Percentiles rank a stretch among this genome's conserved stretches.
These are phyloP conservation scores for Acanthosepion esculentum DNA, from an alignment of 2,888 invertebrate genomes.

Conservation along the genomic window DNA sequence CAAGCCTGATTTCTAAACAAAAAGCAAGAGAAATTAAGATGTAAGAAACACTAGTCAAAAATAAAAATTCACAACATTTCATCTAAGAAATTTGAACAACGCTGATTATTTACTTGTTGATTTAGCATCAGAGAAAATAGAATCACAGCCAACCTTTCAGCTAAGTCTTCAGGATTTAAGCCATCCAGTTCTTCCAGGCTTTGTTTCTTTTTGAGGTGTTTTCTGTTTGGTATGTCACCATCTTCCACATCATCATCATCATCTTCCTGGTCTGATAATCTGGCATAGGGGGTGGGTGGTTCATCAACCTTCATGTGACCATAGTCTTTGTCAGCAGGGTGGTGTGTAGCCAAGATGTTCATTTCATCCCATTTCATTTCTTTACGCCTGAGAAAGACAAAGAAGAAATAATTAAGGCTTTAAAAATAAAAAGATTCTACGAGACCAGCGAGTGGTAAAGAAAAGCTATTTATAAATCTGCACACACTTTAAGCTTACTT, in stretches of 20 bases:
- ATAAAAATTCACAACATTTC: no score
- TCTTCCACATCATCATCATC: constrained; percentile 68
- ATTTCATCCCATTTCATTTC: constrained; percentile 86
- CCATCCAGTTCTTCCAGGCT: not conserved
- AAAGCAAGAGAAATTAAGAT: no score
- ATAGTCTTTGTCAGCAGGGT: constrained; percentile 98
- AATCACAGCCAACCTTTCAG: not conserved
- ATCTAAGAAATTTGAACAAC: no score
- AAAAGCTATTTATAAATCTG: no score
- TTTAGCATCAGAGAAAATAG: no score
- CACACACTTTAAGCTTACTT: no score
- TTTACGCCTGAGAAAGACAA: constrained; percentile 55
- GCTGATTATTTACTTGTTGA: no score
- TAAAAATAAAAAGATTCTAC: no score
- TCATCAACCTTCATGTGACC: constrained; percentile 96
- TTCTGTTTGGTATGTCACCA: not conserved
- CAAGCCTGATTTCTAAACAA: no score
- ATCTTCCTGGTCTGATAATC: constrained; percentile 76
- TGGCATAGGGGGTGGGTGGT: constrained; percentile 94
- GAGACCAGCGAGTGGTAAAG: no score
- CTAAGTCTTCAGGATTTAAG: not conserved
- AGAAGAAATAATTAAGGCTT: not conserved
- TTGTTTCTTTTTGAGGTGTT: not conserved
- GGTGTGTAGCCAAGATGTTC: constrained; percentile 97
- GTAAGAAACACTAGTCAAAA: no score